Base-by-base conservation (phyloP, 2,113 vertebrate species). In the Nothocercus julius region DNA sequence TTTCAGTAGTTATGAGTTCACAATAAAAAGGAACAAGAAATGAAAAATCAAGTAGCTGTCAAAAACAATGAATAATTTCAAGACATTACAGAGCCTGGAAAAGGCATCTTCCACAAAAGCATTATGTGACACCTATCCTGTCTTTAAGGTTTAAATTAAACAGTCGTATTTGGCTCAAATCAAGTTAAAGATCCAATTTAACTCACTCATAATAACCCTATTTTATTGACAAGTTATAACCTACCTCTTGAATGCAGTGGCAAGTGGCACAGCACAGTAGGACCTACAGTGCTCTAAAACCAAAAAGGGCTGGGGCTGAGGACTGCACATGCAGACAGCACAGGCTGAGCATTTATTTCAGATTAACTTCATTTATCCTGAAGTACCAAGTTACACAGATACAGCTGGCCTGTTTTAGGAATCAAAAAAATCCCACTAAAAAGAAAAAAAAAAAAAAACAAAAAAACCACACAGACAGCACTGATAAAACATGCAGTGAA, bases 301-400 rank as follows among this genome's bases (percentile, higher is more conserved):
- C 2, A 5, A 56, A 56, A 56, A 30, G 8, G 5, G 27, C 27
- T 56, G 54, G 54, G 20, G 54, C 54, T 17, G 27, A 56, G 53
- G 30, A 13, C 12, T 38, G 42, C 2, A 15, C 5, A 3, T 10
- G 27, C 11, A 5, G 15, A 18, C 0, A 5, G 4, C 16, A 2
- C 0, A 2, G 44, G 44, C 44, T 0, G 0, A 21, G 21, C 5
- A 32, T 8, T 8, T 27, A 15, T 9, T 81, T 73, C 22, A 73
- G 61, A 36, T 18, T 20, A n/a, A 2, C 6, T 32, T 66, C 40
- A 44, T 19, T 44, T 45, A 51, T 30, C 7, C 17, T 30, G 9
- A 16, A 89, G 70, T 30, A 63, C 42, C 36, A n/a, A 32, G 70
- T 70, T 58, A 89, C 7, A 32, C 4, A 89, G 36, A 45, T 67